phyloP scores from a whole-genome alignment of 2,113 vertebrate species.

The Dicaeum eximium region DNA sequence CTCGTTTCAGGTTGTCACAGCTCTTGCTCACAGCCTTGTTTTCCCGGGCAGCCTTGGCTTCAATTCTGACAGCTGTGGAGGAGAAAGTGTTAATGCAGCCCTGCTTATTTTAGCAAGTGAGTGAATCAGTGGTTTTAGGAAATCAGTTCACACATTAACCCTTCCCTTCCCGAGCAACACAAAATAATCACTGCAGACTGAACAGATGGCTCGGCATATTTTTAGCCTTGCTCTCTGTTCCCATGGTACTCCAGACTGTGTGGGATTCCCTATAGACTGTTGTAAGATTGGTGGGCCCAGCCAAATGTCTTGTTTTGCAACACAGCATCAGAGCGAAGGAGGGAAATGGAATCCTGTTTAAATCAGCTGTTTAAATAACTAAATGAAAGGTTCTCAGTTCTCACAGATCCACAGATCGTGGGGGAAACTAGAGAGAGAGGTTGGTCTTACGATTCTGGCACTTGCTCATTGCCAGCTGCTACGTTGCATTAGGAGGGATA shows the following conservation, averaged over 20 bases:
- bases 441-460: neutral
- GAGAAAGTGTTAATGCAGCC: constrained; percentile 19
- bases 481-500: neutral
- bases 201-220: constrained; percentile 37
- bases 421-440: neutral
- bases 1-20: neutral
- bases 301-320: constrained; percentile 51
- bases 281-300: constrained; percentile 10
- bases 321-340: neutral
- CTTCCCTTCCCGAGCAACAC: neutral
- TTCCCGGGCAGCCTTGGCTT: neutral
- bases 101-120: constrained; percentile 25
- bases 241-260: constrained; percentile 51
- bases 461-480: neutral
- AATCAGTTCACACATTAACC: constrained; percentile 5
- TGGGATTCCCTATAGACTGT: constrained; percentile 56
- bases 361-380: neutral
- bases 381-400: neutral
- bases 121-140: constrained; percentile 8
- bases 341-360: neutral
- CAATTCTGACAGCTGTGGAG: neutral
- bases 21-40: constrained; percentile 6
- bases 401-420: neutral
- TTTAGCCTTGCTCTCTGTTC: constrained; percentile 54
- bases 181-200: neutral